phyloP scores from a whole-genome alignment of 2,113 vertebrate species.

The Lutjanus erythropterus region DNA sequence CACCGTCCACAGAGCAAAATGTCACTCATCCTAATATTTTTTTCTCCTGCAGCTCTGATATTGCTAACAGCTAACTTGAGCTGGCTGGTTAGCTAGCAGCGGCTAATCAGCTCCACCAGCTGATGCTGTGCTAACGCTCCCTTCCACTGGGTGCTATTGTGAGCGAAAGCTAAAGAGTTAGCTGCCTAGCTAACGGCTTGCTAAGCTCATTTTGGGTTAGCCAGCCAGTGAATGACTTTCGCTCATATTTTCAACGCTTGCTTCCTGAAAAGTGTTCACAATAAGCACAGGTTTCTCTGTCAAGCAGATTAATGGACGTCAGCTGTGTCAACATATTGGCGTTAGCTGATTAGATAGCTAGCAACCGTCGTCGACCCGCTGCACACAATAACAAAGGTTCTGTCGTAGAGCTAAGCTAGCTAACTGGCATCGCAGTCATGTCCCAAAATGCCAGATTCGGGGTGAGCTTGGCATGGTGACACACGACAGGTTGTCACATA shows the following conservation, averaged over 20 bases:
- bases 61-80: slow-evolving; percentile 60
- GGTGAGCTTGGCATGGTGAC: slow-evolving; percentile 5
- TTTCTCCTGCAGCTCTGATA: slow-evolving; percentile 8
- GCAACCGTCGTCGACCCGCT: slow-evolving; percentile 58
- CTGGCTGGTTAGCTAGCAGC: slow-evolving; percentile 48
- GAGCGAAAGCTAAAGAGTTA: slow-evolving; percentile 51
- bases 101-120: slow-evolving; percentile 65
- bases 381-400: slow-evolving; percentile 80
- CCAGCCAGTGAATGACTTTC: background rate
- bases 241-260: background rate
- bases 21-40: slow-evolving; percentile 7
- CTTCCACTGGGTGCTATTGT: slow-evolving; percentile 57
- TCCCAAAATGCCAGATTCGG: slow-evolving; percentile 33
- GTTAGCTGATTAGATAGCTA: slow-evolving; percentile 43
- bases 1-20: background rate
- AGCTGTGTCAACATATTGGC: slow-evolving; percentile 36
- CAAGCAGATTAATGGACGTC: slow-evolving; percentile 17
- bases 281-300: background rate
- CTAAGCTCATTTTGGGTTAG: slow-evolving; percentile 15
- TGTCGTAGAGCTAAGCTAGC: slow-evolving; percentile 51
- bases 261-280: background rate
- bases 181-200: slow-evolving; percentile 38
- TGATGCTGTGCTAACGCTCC: slow-evolving; percentile 65
- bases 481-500: background rate
- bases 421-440: slow-evolving; percentile 52